Percentiles rank a stretch among this genome's conserved stretches.
These are phyloP conservation scores for Ovis canadensis DNA, from an alignment of 2,113 vertebrate species.

Conservation along the genomic window DNA sequence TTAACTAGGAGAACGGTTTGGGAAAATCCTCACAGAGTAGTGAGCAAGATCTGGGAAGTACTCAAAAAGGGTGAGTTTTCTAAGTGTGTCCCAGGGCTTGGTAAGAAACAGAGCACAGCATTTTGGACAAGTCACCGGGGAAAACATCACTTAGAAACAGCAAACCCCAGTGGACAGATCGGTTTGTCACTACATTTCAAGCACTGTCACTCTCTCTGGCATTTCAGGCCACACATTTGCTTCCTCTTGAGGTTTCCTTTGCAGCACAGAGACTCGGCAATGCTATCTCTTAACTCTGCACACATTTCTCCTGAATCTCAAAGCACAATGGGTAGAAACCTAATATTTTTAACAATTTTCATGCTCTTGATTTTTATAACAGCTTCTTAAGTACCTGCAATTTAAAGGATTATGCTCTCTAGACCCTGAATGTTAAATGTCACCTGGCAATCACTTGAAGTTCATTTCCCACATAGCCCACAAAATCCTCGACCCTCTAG, in stretches of 20 bases:
- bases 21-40: neutral
- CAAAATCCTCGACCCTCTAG: neutral
- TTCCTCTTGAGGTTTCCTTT: neutral
- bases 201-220: neutral
- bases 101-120: neutral
- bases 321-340: neutral
- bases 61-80: neutral
- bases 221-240: neutral
- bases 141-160: neutral
- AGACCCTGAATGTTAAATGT: neutral
- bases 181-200: neutral
- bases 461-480: neutral
- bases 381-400: neutral
- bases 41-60: fast-evolving
- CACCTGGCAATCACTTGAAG: neutral
- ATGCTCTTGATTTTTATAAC: neutral
- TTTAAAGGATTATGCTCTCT: neutral
- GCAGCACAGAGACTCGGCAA: neutral
- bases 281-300: neutral
- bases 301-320: neutral
- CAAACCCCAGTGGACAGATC: neutral
- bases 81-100: neutral
- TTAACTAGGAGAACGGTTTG: neutral
- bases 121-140: neutral
- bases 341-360: neutral